phyloP scores from a whole-genome alignment of 2,797 vertebrate species.

The Gastrophryne carolinensis region DNA sequence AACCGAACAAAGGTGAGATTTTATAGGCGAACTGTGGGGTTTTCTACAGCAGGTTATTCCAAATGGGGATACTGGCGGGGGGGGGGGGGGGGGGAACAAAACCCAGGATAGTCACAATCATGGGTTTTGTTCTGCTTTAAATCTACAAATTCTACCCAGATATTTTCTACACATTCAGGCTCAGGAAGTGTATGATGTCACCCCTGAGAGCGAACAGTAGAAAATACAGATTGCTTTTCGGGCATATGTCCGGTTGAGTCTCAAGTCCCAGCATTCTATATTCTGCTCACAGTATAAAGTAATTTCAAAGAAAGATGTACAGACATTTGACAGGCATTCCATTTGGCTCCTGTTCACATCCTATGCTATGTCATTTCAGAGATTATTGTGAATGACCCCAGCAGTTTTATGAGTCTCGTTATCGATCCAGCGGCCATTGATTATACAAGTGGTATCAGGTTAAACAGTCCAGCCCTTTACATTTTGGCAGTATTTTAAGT shows the following conservation, averaged over 20 bases:
- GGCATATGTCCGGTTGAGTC: background rate
- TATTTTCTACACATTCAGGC: no score
- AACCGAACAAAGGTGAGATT: no score
- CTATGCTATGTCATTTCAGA: background rate
- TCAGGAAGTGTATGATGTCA: no score
- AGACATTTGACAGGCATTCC: background rate
- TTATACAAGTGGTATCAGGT: background rate
- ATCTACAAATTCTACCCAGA: no score
- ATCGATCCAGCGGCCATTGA: background rate
- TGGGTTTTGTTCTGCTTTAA: no score
- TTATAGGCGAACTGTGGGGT: no score
- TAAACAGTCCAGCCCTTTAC: background rate
- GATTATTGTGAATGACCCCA: background rate
- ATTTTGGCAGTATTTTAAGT: background rate
- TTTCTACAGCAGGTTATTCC: no score
- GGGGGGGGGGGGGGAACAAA: no score
- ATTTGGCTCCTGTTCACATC: background rate
- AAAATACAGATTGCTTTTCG: background rate
- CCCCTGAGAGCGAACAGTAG: background rate
- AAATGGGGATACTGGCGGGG: no score
- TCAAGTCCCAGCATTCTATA: background rate
- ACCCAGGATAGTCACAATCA: no score
- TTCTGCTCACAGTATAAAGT: background rate
- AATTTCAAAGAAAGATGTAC: background rate
- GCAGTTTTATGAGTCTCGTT: background rate